Base-by-base conservation (phyloP, 2,888 invertebrate species). In the Eudasyphora cyanicolor region DNA sequence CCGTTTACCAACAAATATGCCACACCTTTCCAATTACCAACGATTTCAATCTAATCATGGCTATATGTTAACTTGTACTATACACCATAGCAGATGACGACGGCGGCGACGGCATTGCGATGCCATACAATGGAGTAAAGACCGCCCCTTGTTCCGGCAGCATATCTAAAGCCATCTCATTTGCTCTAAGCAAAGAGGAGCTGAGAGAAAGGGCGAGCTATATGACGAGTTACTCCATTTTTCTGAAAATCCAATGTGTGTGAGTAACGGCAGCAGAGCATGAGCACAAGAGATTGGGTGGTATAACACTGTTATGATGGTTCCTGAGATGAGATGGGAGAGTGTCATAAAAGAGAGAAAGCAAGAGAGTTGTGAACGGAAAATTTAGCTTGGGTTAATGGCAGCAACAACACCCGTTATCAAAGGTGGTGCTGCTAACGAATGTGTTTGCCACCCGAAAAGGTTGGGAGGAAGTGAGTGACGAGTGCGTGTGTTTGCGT, bases 161-260 rank as follows among this genome's bases (percentile, higher is more conserved):
- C 3, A 29, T 27, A 42, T 57, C 4, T 14, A n/a, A n/a, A n/a
- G 17, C 42, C 60, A 49, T 54, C 77, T 67, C 67, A 21, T 64
- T 42, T 19, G 27, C 14, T 5, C 51, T 27, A 4, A n/a, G 62
- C 17, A 60, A n/a, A n/a, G 12, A 12, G 14, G n/a, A 45, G 3
- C n/a, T n/a, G 71, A 6, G 71, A 67, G 67, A 79, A 87, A 86
- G 86, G 80, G 79, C 86, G 51, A 82, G 27, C 54, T 71, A 42
- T 54, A 76, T 69, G 24, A 76, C 21, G n/a, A 14, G 81, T 35
- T 87, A 87, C 90, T 89, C 90, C 90, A 90, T 90, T 89, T 90
- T 90, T n/a, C n/a, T 87, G 85, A 87, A 88, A 83, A 32, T 19
- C n/a, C n/a, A n/a, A n/a, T n/a, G n/a, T n/a, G n/a, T n/a, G n/a